Percentiles rank a stretch among this genome's conserved stretches.
phyloP scores from a whole-genome alignment of 2,888 invertebrate genomes.

The Junonia oenone region DNA sequence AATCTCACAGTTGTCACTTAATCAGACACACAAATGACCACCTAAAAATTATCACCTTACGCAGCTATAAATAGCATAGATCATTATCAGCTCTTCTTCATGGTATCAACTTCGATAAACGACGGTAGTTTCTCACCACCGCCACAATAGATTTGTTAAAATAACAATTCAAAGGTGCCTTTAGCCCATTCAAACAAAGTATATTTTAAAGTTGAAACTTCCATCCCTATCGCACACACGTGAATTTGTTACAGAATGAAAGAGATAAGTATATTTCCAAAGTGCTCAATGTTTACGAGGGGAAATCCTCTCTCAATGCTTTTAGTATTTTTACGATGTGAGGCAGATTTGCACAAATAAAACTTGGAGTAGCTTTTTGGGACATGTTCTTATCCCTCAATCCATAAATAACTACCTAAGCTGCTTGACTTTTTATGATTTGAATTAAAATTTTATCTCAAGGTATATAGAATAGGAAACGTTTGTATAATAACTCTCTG shows the following conservation, averaged over 20 bases:
- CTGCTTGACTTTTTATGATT: neutral
- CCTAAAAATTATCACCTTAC: too few relatives aligned
- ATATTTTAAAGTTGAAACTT: neutral
- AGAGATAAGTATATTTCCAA: neutral
- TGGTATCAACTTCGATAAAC: neutral
- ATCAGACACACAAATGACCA: too few relatives aligned
- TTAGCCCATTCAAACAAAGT: neutral
- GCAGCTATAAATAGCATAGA: too few relatives aligned
- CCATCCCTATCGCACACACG: neutral
- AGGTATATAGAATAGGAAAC: neutral
- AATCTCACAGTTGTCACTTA: too few relatives aligned
- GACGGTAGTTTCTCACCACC: too few relatives aligned
- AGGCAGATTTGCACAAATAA: neutral
- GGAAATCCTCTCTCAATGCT: neutral
- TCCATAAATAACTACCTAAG: neutral
- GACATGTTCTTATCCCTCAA: neutral
- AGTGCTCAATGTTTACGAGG: neutral
- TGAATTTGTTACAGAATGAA: neutral
- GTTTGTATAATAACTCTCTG: too few relatives aligned
- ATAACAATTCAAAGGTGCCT: neutral
- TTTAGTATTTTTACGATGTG: neutral
- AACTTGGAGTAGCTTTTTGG: neutral
- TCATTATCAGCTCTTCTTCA: too few relatives aligned
- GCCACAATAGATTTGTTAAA: neutral
- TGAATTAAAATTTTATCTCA: neutral